phyloP scores from a whole-genome alignment of 2,888 invertebrate species.

The Lochmaea crataegi region DNA sequence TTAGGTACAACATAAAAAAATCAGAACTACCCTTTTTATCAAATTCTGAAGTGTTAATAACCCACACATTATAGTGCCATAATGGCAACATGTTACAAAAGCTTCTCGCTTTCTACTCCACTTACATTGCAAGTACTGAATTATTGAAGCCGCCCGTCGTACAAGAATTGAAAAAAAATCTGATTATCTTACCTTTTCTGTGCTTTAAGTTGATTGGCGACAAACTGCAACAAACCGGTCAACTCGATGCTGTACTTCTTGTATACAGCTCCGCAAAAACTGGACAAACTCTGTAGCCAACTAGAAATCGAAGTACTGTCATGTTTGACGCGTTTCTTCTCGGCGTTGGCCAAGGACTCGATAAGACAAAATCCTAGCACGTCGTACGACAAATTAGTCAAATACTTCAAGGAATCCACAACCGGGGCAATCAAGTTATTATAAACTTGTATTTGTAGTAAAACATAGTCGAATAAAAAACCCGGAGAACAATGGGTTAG shows the following conservation, averaged over 20 bases:
- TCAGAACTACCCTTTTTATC: no score
- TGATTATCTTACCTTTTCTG: conserved; percentile 83
- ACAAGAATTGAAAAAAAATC: not conserved
- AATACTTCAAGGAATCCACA: conserved; percentile 96
- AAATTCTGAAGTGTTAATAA: no score
- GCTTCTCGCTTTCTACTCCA: no score
- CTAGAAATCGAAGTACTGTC: conserved; percentile 92
- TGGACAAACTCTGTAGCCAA: conserved; percentile 94
- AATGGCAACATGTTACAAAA: no score
- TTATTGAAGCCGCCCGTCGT: no score
- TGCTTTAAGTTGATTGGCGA: conserved; percentile 95
- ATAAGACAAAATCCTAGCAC: conserved; percentile 95
- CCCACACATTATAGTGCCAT: no score
- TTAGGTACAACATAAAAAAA: no score
- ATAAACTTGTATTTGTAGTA: conserved; percentile 64
- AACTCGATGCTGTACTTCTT: conserved; percentile 98
- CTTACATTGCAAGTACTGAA: no score
- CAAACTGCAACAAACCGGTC: conserved; percentile 94
- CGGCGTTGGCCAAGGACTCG: conserved; percentile 87
- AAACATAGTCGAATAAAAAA: conserved; percentile 92
- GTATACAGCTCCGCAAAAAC: conserved; percentile 95
- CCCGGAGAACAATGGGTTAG: conserved; percentile 96
- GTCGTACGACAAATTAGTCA: conserved; percentile 95
- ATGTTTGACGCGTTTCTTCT: conserved; percentile 82
- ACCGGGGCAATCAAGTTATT: conserved; percentile 77